These are phyloP conservation scores for Poecilus cupreus DNA, from an alignment of 2,888 invertebrate genomes.

Conservation along the genomic window DNA sequence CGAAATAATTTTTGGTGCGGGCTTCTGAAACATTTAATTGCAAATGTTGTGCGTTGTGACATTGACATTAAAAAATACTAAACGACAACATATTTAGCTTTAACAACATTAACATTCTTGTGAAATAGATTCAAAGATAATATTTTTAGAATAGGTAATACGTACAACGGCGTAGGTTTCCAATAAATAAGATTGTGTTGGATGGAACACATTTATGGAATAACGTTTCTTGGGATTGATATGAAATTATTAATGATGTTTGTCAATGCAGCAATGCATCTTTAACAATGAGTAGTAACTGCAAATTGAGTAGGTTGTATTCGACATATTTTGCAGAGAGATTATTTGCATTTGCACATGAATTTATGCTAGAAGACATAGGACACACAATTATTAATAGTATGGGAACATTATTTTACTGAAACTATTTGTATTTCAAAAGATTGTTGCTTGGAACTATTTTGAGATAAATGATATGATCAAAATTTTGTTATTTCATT, in stretches of 20 bases:
- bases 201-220: neutral
- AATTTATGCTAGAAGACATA: too few species aligned
- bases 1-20: constrained; percentile 30
- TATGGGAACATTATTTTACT: too few species aligned
- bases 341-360: neutral
- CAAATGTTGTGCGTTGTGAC: constrained; percentile 44
- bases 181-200: constrained; percentile 15
- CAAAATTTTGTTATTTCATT: too few species aligned
- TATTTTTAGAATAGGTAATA: constrained; percentile 28
- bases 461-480: too few species aligned
- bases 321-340: neutral
- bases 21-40: constrained; percentile 40
- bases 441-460: too few species aligned
- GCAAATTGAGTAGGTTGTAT: neutral
- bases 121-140: neutral
- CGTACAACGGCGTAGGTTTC: neutral
- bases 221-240: neutral
- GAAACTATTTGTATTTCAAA: too few species aligned
- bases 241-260: neutral
- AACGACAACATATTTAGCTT: neutral
- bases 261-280: neutral
- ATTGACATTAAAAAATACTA: constrained; percentile 55
- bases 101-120: neutral
- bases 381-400: too few species aligned
- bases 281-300: neutral